Evolutionary conservation across 2,888 invertebrate species (phyloP).

Genomic region (Tridacna gigas): DNA sequence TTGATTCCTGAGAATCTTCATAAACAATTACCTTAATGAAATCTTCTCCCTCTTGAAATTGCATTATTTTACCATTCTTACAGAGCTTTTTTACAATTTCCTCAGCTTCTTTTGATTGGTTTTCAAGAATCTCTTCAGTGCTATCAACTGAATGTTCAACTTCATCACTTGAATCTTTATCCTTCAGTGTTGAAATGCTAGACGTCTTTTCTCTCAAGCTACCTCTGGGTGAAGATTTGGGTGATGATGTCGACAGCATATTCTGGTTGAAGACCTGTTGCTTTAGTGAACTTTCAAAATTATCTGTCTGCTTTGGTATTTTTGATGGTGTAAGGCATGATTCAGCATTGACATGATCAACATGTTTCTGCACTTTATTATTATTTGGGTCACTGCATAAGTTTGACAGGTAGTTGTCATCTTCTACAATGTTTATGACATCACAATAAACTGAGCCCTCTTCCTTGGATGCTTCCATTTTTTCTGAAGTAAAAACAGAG

Average conservation of each 20-base stretch:
- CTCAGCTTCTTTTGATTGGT: conserved; percentile 49
- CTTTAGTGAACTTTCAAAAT: not conserved
- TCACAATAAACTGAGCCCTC: not conserved
- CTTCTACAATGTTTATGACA: not conserved
- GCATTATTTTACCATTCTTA: conserved; percentile 61
- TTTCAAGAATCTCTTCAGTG: not conserved
- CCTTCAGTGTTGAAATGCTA: not conserved
- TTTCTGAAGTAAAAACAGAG: not conserved
- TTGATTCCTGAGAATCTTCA: conserved; percentile 57
- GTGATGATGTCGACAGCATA: conserved; percentile 2
- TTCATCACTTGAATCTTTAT: not conserved
- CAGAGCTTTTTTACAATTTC: conserved; percentile 62
- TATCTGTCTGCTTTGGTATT: conserved; percentile 2
- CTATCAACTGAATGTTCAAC: too few relatives aligned
- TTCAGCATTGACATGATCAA: not conserved
- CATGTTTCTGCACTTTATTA: not conserved
- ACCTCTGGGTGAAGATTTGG: not conserved
- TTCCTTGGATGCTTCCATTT: not conserved
- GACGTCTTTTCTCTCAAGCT: not conserved
- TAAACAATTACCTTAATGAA: conserved; percentile 63
- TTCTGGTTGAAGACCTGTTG: conserved; percentile 8
- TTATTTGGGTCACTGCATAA: not conserved
- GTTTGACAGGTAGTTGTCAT: conserved; percentile 1
- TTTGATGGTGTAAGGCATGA: not conserved
- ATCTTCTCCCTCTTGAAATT: conserved; percentile 61